Conservation (phyloP, 2,797 vertebrate genomes). For the Brotula barbata region DNA sequence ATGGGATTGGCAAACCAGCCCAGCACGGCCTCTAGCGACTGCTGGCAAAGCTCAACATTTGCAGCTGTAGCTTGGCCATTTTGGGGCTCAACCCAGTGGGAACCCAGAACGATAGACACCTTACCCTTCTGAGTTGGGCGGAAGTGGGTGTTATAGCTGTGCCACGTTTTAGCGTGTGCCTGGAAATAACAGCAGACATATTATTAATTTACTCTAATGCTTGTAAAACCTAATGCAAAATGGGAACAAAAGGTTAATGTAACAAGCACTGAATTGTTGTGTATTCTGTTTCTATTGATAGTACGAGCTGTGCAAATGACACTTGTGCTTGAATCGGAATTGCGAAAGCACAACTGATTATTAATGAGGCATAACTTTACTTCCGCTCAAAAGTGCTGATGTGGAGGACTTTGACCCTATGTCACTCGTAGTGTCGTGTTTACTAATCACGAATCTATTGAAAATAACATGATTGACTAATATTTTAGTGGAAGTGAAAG, state of each 20-base stretch:
- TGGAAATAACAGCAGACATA: constrained; percentile 67
- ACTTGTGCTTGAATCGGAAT: constrained; percentile 26
- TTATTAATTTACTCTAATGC: background rate
- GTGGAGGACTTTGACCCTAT: constrained; percentile 71
- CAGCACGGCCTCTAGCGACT: constrained; percentile 87
- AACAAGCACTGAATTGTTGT: constrained; percentile 5
- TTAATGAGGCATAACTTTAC: constrained; percentile 66
- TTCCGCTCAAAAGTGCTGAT: constrained; percentile 61
- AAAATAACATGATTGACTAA: constrained; percentile 31
- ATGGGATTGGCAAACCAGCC: constrained; percentile 96
- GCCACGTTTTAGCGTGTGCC: constrained; percentile 94
- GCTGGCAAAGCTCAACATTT: constrained; percentile 83
- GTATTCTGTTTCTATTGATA: background rate
- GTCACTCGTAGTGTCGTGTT: constrained; percentile 49
- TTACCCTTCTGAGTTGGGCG: constrained; percentile 84
- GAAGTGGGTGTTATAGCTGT: constrained; percentile 85
- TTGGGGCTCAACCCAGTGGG: constrained; percentile 92
- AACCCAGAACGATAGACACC: constrained; percentile 91
- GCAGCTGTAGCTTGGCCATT: constrained; percentile 60
- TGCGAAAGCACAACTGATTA: constrained; percentile 43
- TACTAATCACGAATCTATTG: constrained; percentile 45
- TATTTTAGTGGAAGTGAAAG: background rate
- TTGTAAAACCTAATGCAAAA: constrained; percentile 3
- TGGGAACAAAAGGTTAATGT: constrained; percentile 4
- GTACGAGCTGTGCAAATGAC: constrained; percentile 17